These are phyloP conservation scores for Pachymerium ferrugineum DNA, from an alignment of 2,888 invertebrate genomes.

Conservation along the genomic window DNA sequence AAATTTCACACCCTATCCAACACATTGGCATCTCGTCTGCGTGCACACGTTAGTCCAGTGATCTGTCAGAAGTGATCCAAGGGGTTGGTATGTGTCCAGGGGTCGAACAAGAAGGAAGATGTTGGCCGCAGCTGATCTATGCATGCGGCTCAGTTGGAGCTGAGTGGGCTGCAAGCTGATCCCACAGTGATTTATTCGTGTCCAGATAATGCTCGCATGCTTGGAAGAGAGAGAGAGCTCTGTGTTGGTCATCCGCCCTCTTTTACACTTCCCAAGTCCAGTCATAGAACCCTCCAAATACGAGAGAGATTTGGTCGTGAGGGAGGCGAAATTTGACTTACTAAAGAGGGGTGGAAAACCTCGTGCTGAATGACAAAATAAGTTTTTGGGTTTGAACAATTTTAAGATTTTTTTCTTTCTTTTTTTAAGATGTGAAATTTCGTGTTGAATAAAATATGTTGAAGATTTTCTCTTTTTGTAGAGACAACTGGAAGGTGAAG, in stretches of 20 bases:
- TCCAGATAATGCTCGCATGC: conserved; percentile 18
- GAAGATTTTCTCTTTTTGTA: too few species aligned
- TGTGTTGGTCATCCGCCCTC: neutral
- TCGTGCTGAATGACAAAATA: too few species aligned
- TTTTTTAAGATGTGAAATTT: too few species aligned
- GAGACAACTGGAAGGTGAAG: too few species aligned
- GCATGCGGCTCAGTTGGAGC: neutral
- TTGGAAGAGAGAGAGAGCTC: neutral
- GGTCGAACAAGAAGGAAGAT: too few species aligned
- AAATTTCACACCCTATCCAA: neutral
- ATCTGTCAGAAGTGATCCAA: conserved; percentile 28
- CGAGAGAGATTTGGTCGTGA: too few species aligned
- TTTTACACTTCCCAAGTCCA: neutral
- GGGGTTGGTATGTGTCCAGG: too few species aligned
- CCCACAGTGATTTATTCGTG: conserved; percentile 28
- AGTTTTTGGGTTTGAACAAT: too few species aligned
- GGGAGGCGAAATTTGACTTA: too few species aligned
- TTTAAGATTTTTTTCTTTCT: too few species aligned
- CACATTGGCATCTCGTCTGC: neutral
- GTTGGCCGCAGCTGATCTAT: conserved; percentile 16
- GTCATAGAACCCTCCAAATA: neutral
- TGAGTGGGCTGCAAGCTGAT: conserved; percentile 28
- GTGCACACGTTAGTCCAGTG: neutral
- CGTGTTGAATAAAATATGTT: too few species aligned
- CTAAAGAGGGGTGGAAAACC: too few species aligned